Percentiles rank a stretch among this genome's conserved stretches.
Conservation (phyloP, 2,113 vertebrate genomes). For the Tautogolabrus adspersus region DNA sequence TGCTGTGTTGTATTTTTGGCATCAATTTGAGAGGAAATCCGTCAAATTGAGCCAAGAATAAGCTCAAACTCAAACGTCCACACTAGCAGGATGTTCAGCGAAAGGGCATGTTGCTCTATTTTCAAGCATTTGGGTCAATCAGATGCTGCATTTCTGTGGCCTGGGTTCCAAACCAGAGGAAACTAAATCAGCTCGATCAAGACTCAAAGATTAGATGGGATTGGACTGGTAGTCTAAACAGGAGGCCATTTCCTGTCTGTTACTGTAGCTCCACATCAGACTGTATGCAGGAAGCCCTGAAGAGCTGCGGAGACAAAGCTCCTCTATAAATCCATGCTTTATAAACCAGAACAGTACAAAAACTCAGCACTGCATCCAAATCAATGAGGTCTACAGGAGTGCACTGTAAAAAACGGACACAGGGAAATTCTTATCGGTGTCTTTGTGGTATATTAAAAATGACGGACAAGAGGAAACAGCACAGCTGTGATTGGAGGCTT, state of each 20-base stretch:
- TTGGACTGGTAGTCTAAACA: constrained; percentile 53
- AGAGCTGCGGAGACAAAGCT: background rate
- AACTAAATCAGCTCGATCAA: constrained; percentile 38
- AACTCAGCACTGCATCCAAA: no score
- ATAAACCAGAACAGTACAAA: no score
- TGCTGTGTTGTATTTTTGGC: constrained; percentile 4
- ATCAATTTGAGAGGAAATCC: background rate
- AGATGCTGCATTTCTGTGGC: constrained; percentile 12
- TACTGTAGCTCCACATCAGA: constrained; percentile 24
- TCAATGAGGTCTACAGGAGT: no score
- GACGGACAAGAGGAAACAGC: no score
- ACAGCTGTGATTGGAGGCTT: no score
- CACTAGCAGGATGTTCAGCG: background rate
- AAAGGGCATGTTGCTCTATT: background rate
- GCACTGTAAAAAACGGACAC: no score
- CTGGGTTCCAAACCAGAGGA: background rate
- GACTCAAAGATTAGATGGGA: constrained; percentile 42
- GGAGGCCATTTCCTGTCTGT: constrained; percentile 26
- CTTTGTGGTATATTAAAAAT: no score
- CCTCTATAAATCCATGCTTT: no score
- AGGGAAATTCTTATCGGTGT: no score
- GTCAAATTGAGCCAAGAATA: background rate
- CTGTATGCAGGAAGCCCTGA: background rate
- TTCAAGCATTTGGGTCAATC: constrained; percentile 1
- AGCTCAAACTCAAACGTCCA: background rate